Base-by-base conservation (phyloP, 2,113 vertebrate genomes). In the Gallinago paraguaiae region DNA sequence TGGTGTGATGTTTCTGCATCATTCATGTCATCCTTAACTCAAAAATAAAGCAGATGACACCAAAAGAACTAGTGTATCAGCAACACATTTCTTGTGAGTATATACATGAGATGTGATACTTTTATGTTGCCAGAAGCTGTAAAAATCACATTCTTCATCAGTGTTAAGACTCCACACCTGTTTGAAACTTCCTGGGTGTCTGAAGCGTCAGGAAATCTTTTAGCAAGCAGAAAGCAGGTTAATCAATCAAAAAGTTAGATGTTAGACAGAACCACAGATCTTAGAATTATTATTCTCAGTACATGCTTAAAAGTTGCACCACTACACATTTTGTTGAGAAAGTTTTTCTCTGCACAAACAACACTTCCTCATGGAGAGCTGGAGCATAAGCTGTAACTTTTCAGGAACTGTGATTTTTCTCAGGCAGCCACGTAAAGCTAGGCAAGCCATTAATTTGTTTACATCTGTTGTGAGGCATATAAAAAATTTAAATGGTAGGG, bases 41-140 rank as follows among this genome's bases (percentile, higher is more conserved):
- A 61, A 48, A 92, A 95, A 50, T 10, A 70, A 70, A 84, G 51
- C 11, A 37, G 70, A 1, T 16, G 46, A 70, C 54, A 92, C 35
- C 27, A 39, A 18, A 71, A 91, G 43, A 67, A 61, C n/a, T 17
- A 68, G 20, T 61, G 23, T 15, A 69, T 28, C 84, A 74, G 48
- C 35, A 92, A 17, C 17, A 59, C 28, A 39, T 37, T 63, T 82
- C 50, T 43, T 59, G 19, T 18, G 13, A 70, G 18, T 6, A 48
- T 5, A 59, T 31, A 76, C 37, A 17, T 0, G 16, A 67, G n/a
- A 70, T 30, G 14, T 0, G 2, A 72, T 1, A 25, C 41, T 35
- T 35, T 67, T 30, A 39, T 8, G 24, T 33, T 37, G 41, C 25
- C 51, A 37, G 53, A 57, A 46, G 8, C 28, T 33, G 9, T 33